These are phyloP conservation scores for Hirtodrosophila histrioides DNA, from an alignment of 2,888 invertebrate genomes.

Conservation along the genomic window DNA sequence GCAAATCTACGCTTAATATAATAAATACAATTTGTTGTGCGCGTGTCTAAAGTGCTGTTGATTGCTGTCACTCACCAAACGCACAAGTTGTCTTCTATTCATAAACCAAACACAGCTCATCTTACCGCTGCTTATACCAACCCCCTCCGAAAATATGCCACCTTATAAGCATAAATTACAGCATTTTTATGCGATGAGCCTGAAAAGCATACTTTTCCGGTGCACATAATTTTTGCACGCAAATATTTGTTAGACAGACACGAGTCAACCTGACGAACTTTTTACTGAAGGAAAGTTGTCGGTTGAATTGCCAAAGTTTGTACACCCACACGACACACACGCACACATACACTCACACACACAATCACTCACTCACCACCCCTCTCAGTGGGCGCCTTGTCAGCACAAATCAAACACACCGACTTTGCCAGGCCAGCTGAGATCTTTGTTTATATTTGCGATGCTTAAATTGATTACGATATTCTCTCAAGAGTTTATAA, in stretches of 20 bases:
- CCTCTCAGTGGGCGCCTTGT: conserved; percentile 11
- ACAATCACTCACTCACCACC: conserved; percentile 13
- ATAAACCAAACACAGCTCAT: no score
- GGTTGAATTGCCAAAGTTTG: conserved; percentile 53
- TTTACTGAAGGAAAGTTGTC: conserved; percentile 35
- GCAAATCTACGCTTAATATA: conserved; percentile 13
- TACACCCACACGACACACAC: conserved; percentile 7
- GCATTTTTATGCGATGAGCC: conserved; percentile 31
- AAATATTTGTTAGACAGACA: conserved; percentile 54
- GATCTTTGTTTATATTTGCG: conserved; percentile 52
- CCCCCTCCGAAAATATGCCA: neutral
- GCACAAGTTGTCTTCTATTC: conserved; percentile 15
- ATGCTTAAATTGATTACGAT: conserved; percentile 63
- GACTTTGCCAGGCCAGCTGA: conserved; percentile 39
- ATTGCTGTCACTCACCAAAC: conserved; percentile 46
- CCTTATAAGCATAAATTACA: conserved; percentile 32
- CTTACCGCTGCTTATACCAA: no score
- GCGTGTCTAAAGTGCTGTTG: conserved; percentile 39
- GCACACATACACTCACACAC: conserved; percentile 7
- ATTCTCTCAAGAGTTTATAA: conserved; percentile 44
- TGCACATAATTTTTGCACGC: conserved; percentile 49
- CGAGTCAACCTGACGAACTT: conserved; percentile 56
- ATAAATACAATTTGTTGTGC: conserved; percentile 21
- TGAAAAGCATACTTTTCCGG: conserved; percentile 38
- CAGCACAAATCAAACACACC: conserved; percentile 55